Evolutionary conservation across 2,113 vertebrate genomes (phyloP), one percentile per base, ranked within the genome.

Genomic region (Notothenia coriiceps): DNA sequence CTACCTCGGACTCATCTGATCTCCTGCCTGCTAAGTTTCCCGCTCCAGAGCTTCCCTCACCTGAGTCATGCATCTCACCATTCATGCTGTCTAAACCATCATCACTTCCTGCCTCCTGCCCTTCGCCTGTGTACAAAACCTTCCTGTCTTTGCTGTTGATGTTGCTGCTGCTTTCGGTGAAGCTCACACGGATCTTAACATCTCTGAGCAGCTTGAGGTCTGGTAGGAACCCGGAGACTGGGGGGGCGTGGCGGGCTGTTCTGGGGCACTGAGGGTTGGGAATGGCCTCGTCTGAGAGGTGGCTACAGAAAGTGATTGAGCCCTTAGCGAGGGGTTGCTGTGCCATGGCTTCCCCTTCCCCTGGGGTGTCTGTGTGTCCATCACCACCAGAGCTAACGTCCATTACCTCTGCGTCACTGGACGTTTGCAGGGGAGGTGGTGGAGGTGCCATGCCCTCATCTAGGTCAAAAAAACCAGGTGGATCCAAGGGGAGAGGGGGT

Each of bases 341-440:
- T 88, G 93, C 83, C 62, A 65, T 54, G 80, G 70, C 93, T 93
- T 94, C 95, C 87, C 93, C 90, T 93, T 98, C 96, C 96, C 95
- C 97, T 95, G 96, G 97, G 96, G 94, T 95, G 94, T 97, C 94
- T 96, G 96, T 97, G 96, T 96, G 96, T 99, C 98, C 98, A 99
- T 99, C 98, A 99, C 98, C 98, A 98, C 98, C 98, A 96, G 97
- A 99, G 98, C 98, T 97, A 99, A 99, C 98, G 98, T 99, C 98
- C 98, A 99, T 99, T 98, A 98, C 97, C 97, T 99, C 98, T 98
- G 98, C 98, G 97, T 99, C 98, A 99, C 98, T 98, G 98, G 98
- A 99, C 98, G 98, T 99, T 99, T 99, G 98, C 98, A 99, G 98
- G 98, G 98, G 98, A 99, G 98, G 98, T 97, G 98, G 98, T 98